Evolutionary conservation across 2,888 invertebrate genomes (phyloP).

Genomic region (Andrena flavipes): DNA sequence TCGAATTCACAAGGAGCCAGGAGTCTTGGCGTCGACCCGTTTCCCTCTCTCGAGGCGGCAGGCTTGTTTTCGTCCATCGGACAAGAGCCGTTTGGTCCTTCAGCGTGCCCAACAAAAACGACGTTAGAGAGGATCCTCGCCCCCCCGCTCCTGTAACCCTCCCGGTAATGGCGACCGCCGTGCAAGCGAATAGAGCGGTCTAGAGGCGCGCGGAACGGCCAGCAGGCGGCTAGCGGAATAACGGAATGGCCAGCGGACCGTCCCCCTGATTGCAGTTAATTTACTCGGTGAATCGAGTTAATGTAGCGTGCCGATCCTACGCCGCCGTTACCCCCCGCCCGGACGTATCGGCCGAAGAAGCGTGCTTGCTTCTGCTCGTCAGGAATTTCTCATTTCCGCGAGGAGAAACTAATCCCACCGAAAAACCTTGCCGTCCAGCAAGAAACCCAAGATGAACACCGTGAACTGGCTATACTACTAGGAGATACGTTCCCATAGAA

Average conservation of each 20-base stretch:
- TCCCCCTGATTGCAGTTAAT: slow-evolving; percentile 84
- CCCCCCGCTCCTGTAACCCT: slow-evolving; percentile 42
- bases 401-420: slow-evolving; percentile 51
- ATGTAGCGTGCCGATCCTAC: slow-evolving; percentile 82
- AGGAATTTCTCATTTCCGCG: slow-evolving; percentile 61
- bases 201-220: slow-evolving; percentile 60
- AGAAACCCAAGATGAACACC: slow-evolving; percentile 46
- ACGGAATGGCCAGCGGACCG: slow-evolving; percentile 78
- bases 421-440: slow-evolving; percentile 35
- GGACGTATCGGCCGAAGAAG: slow-evolving; percentile 65
- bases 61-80: slow-evolving; percentile 68
- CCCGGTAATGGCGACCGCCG: slow-evolving; percentile 68
- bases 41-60: slow-evolving; percentile 29
- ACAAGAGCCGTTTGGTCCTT: slow-evolving; percentile 64
- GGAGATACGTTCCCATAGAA: background rate
- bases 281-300: slow-evolving; percentile 84
- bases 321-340: slow-evolving; percentile 65
- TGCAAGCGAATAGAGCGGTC: slow-evolving; percentile 68
- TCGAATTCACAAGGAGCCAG: slow-evolving; percentile 49
- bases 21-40: slow-evolving; percentile 51
- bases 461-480: slow-evolving; percentile 2
- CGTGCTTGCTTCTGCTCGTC: slow-evolving; percentile 40
- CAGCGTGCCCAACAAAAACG: slow-evolving; percentile 76
- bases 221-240: slow-evolving; percentile 74
- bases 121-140: slow-evolving; percentile 61